Evolutionary conservation across 2,888 invertebrate genomes (phyloP).

Genomic region (Carpatolechia fugitivella): DNA sequence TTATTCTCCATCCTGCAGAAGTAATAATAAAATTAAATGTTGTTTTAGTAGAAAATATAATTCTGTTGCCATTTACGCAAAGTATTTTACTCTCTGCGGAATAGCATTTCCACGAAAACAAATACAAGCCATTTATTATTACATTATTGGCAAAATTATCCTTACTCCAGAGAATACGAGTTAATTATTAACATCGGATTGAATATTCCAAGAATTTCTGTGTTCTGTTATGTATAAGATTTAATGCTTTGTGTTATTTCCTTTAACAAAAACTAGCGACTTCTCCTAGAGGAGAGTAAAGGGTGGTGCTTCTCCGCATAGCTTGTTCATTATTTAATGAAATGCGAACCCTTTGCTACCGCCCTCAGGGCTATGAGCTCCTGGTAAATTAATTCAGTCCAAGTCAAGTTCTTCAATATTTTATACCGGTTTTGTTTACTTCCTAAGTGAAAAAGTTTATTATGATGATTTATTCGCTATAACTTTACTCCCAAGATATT

Average conservation of each 20-base stretch:
- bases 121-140: too few species aligned
- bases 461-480: neutral
- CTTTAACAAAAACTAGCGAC: constrained; percentile 1
- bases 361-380: constrained; percentile 16
- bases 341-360: constrained; percentile 23
- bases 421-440: neutral
- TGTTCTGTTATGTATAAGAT: neutral
- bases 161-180: too few species aligned
- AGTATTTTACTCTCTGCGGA: too few species aligned
- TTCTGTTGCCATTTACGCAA: too few species aligned
- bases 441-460: neutral
- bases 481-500: neutral
- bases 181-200: too few species aligned
- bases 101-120: too few species aligned
- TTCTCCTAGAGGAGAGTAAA: neutral
- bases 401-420: neutral
- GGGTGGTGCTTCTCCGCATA: neutral
- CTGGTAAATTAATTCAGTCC: constrained; percentile 23
- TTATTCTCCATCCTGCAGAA: too few species aligned
- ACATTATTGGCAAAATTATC: too few species aligned
- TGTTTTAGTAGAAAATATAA: too few species aligned
- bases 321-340: constrained; percentile 19
- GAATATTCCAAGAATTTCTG: too few species aligned
- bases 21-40: too few species aligned
- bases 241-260: neutral